Evolutionary conservation across 2,113 vertebrate genomes (phyloP).

Genomic region (Silurus meridionalis): DNA sequence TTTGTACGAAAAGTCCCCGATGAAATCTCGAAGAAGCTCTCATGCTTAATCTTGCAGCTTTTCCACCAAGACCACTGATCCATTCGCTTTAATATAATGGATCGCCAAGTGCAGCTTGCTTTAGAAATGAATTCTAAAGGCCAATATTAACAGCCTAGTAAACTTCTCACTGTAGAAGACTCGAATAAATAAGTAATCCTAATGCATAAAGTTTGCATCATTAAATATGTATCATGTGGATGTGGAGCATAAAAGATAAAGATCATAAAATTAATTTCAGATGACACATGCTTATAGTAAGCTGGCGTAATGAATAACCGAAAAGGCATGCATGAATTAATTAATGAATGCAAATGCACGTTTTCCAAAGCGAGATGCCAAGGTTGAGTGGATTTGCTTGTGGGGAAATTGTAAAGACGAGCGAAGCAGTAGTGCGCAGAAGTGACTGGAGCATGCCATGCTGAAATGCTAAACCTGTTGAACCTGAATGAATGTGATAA

Average conservation of each 20-base stretch:
- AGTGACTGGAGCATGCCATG: conserved; percentile 26
- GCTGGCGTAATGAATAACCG: background rate
- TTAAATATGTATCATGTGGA: background rate
- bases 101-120: background rate
- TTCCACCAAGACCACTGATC: background rate
- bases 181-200: background rate
- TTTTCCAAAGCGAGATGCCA: background rate
- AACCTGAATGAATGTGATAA: conserved; percentile 53
- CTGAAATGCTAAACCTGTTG: conserved; percentile 57
- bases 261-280: background rate
- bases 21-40: background rate
- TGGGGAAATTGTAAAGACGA: background rate
- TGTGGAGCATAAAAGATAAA: conserved; percentile 4
- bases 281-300: background rate
- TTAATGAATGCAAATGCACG: conserved; percentile 9
- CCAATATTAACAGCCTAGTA: background rate
- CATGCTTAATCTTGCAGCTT: background rate
- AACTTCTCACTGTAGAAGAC: background rate
- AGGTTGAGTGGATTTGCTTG: conserved; percentile 21
- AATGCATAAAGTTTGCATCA: background rate
- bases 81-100: background rate
- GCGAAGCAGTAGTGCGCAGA: conserved; percentile 19
- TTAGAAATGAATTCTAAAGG: background rate
- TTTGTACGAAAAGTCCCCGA: background rate
- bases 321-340: background rate